A percentile compares a stretch with the other conserved stretches of the same genome.
Conservation (phyloP, 2,113 vertebrate species). For the Mixornis gularis region DNA sequence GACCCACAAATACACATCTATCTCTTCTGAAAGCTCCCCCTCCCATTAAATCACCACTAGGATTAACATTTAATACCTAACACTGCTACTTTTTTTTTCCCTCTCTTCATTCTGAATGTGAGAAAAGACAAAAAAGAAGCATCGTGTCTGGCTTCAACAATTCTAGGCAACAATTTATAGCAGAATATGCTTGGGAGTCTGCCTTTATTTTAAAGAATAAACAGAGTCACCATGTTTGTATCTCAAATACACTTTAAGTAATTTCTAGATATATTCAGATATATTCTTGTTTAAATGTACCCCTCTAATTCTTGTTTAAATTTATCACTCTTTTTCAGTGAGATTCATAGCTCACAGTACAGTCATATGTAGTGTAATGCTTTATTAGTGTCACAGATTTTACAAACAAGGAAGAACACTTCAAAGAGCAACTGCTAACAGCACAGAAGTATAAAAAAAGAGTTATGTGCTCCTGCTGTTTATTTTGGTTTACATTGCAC, state of each 20-base stretch:
- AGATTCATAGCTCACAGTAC: background rate
- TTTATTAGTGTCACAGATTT: constrained; percentile 27
- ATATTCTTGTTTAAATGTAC: background rate
- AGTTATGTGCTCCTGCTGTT: background rate
- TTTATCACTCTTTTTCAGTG: constrained; percentile 4
- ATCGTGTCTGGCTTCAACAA: background rate
- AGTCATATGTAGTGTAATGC: background rate
- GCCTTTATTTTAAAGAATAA: background rate
- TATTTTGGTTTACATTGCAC: background rate
- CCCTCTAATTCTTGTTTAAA: background rate
- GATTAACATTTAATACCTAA: background rate
- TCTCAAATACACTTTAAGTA: background rate
- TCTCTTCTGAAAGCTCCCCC: background rate
- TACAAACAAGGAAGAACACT: constrained; percentile 9
- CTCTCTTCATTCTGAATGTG: background rate
- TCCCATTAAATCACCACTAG: background rate
- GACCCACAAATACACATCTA: background rate
- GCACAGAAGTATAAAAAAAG: background rate
- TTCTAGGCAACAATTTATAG: background rate
- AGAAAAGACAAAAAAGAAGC: background rate
- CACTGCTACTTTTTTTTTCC: background rate
- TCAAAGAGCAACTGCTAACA: constrained; percentile 16
- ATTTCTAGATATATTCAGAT: background rate
- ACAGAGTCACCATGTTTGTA: background rate
- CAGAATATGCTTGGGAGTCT: background rate